Conservation (phyloP, 2,888 invertebrate genomes). For the Drosophila aldrichi region DNA sequence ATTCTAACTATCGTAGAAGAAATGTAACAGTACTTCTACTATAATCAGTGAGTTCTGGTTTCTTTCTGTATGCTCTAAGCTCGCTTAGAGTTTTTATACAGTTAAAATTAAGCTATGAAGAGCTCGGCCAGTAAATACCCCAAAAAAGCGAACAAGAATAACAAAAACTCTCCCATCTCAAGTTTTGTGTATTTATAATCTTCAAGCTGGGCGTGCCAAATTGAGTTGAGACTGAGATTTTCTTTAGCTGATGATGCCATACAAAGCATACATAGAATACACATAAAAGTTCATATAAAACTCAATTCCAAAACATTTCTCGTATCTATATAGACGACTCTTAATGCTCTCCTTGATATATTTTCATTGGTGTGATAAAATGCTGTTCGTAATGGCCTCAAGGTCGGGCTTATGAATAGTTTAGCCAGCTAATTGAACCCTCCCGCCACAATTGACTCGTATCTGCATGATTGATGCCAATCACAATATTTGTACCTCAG, state of each 20-base stretch:
- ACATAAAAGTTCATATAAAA: not conserved
- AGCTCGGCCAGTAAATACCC: not conserved
- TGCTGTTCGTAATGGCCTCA: constrained; percentile 2
- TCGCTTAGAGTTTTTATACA: not conserved
- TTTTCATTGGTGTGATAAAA: not conserved
- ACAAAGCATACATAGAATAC: too few relatives aligned
- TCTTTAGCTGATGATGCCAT: not conserved
- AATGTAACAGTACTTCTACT: not conserved
- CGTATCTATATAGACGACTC: not conserved
- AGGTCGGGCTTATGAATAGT: constrained; percentile 29
- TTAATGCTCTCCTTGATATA: not conserved
- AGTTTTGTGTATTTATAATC: not conserved
- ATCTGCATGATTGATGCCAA: constrained; percentile 56
- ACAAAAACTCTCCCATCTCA: not conserved
- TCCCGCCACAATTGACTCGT: not conserved
- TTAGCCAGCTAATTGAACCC: constrained; percentile 9
- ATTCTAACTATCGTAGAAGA: too few relatives aligned
- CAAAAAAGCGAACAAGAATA: not conserved
- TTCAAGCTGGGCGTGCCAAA: not conserved
- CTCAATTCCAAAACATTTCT: not conserved
- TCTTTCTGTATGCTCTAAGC: not conserved
- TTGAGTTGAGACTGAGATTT: not conserved
- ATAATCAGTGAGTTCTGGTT: not conserved
- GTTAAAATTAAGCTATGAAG: not conserved
- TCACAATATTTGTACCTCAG: constrained; percentile 44